phyloP scores from a whole-genome alignment of 2,797 vertebrate genomes.

The Notoglanidium macrostoma region DNA sequence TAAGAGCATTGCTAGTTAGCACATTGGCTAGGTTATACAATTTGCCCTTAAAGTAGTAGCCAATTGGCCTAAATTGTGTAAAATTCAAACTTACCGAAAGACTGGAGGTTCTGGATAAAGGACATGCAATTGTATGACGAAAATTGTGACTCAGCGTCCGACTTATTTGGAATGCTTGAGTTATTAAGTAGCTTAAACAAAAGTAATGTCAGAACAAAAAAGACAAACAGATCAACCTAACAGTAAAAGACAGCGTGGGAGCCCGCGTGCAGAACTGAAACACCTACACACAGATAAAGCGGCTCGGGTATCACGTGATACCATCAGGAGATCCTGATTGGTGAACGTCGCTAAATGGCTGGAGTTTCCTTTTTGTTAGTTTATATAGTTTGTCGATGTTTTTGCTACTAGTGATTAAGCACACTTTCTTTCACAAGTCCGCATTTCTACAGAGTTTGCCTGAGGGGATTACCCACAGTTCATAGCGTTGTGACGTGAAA shows the following conservation, averaged over 20 bases:
- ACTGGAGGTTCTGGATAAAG: conserved; percentile 92
- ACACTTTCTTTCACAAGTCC: too few species aligned
- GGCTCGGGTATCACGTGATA: too few species aligned
- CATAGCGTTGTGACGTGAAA: too few species aligned
- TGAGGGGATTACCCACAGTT: too few species aligned
- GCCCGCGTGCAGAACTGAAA: too few species aligned
- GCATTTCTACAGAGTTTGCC: too few species aligned
- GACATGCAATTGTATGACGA: conserved; percentile 88
- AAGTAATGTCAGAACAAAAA: not conserved
- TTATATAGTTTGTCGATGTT: too few species aligned
- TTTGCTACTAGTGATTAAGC: too few species aligned
- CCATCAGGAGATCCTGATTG: too few species aligned
- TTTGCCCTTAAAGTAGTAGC: not conserved
- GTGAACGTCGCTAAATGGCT: too few species aligned
- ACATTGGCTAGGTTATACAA: not conserved
- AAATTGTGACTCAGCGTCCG: conserved; percentile 67
- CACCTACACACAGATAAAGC: too few species aligned
- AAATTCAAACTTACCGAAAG: conserved; percentile 84
- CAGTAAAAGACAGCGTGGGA: not conserved
- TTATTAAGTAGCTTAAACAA: not conserved
- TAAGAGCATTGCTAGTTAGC: not conserved
- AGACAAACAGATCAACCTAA: not conserved
- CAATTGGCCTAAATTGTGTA: not conserved
- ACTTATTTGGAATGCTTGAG: not conserved
- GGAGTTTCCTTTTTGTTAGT: too few species aligned